Conservation (phyloP, 2,888 invertebrate genomes). For the Pherbina coryleti region DNA sequence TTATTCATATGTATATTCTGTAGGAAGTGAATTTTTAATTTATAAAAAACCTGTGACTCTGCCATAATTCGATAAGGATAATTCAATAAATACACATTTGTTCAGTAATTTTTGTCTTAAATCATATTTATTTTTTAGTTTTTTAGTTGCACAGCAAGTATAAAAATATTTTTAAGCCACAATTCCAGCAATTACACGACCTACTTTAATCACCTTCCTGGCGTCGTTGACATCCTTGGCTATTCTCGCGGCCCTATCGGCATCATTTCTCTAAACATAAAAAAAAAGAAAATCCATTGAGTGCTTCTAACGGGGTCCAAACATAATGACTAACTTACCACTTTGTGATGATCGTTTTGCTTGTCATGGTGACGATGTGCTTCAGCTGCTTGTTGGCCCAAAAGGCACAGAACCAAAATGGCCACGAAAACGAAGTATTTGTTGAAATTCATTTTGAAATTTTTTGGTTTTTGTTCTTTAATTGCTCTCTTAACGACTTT, state of each 20-base stretch:
- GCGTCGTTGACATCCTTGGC: constrained; percentile 20
- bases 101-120: too few relatives aligned
- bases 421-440: constrained; percentile 35
- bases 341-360: too few relatives aligned
- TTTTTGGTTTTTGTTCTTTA: neutral
- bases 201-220: constrained; percentile 33
- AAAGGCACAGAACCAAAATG: constrained; percentile 32
- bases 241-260: constrained; percentile 32
- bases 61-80: too few relatives aligned
- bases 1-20: too few relatives aligned
- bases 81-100: too few relatives aligned
- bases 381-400: constrained; percentile 31
- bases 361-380: neutral
- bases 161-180: neutral
- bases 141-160: constrained; percentile 20
- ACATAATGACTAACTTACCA: too few relatives aligned
- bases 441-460: constrained; percentile 34
- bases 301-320: too few relatives aligned
- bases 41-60: too few relatives aligned
- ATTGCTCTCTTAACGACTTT: too few relatives aligned
- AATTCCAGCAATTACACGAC: constrained; percentile 35
- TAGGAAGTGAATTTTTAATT: too few relatives aligned
- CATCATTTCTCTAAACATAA: constrained; percentile 30
- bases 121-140: constrained; percentile 37
- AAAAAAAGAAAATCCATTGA: neutral